A percentile compares a stretch with the other conserved stretches of the same genome.
Conservation (phyloP, 30 jellyfish, hydroid and myxozoan species). For the Sanderia malayensis region DNA sequence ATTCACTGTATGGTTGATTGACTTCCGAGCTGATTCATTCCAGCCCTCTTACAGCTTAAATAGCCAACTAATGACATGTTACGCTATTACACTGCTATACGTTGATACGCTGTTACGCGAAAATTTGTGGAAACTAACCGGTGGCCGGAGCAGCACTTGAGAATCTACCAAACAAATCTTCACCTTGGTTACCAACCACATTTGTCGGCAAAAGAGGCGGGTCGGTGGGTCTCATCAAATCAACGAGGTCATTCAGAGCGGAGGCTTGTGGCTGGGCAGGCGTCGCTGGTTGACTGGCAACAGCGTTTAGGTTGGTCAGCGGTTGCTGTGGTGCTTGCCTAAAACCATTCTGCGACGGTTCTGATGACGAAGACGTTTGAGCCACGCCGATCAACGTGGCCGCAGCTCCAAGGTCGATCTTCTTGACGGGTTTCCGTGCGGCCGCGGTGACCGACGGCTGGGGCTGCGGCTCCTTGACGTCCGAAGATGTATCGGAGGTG, state of each 20-base stretch:
- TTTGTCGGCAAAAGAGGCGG: conserved; percentile 64
- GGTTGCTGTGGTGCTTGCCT: conserved; percentile 72
- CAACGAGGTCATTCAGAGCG: conserved; percentile 76
- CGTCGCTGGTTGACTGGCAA: conserved; percentile 17
- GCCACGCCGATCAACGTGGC: conserved; percentile 68
- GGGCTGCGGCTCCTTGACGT: neutral
- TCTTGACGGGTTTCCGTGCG: conserved; percentile 54
- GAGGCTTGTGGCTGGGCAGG: conserved; percentile 37
- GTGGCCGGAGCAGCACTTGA: conserved; percentile 44
- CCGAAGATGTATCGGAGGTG: conserved; percentile 8
- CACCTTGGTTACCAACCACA: conserved; percentile 8
- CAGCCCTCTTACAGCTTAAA: no score
- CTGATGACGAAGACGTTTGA: neutral
- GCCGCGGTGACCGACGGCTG: conserved; percentile 11
- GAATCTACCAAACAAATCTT: conserved; percentile 79
- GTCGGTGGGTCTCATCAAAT: conserved; percentile 64
- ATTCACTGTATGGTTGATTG: no score
- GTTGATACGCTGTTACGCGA: no score
- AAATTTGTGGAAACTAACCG: no score
- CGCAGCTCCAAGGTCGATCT: conserved; percentile 89
- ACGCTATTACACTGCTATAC: no score
- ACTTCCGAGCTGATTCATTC: no score
- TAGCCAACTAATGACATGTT: no score
- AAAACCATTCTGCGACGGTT: neutral
- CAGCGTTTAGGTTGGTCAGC: conserved; percentile 12